Evolutionary conservation across 2,797 vertebrate genomes (phyloP).

Genomic region (Lepus oiostolus): DNA sequence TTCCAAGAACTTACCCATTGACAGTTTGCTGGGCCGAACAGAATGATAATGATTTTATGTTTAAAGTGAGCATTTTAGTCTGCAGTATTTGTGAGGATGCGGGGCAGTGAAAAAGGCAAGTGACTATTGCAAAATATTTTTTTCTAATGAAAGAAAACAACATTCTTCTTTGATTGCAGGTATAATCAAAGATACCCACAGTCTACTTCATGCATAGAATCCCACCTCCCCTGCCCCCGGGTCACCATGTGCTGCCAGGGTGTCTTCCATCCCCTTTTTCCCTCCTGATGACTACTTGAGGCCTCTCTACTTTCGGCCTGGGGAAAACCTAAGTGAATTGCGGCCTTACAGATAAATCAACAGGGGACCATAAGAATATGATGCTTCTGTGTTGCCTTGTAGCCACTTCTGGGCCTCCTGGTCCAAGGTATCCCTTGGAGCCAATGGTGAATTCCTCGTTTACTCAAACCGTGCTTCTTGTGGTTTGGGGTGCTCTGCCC

Average conservation of each 20-base stretch:
- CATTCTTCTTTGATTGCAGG: background rate
- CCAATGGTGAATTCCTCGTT: conserved; percentile 40
- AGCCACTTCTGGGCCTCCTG: background rate
- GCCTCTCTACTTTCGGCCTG: background rate
- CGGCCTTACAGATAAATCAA: background rate
- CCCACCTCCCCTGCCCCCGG: background rate
- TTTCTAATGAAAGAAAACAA: background rate
- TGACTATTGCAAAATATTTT: background rate
- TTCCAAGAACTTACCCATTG: background rate
- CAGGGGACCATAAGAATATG: background rate
- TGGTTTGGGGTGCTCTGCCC: conserved; percentile 8
- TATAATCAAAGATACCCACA: background rate
- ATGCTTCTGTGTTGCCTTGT: background rate
- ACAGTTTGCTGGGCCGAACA: background rate
- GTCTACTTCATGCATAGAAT: background rate
- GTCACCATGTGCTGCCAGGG: background rate
- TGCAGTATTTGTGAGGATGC: background rate
- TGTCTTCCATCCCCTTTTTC: background rate
- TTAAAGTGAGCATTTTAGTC: conserved; percentile 23
- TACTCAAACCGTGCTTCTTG: background rate
- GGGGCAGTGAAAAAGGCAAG: background rate
- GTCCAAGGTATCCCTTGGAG: background rate
- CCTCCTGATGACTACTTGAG: background rate
- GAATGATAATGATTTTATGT: conserved; percentile 38
- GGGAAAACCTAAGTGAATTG: conserved; percentile 42